These are phyloP conservation scores for Zaprionus ornatus DNA, from an alignment of 1,140 invertebrate species.

Conservation along the genomic window DNA sequence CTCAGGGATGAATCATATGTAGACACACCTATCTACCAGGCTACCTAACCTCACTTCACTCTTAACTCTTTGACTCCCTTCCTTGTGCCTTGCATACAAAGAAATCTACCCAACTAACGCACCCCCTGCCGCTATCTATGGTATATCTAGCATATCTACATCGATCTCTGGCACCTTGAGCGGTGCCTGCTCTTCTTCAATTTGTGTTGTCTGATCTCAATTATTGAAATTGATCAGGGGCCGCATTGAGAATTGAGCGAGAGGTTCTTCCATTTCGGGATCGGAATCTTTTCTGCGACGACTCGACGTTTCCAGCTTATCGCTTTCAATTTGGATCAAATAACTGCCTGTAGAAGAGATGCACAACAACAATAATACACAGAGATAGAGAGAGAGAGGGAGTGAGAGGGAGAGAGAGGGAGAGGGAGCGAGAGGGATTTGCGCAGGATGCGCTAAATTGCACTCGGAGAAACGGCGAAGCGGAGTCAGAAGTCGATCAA, in stretches of 20 bases:
- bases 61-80: too few relatives aligned
- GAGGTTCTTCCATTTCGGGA: background rate
- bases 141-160: background rate
- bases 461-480: conserved; percentile 55
- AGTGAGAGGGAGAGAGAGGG: background rate
- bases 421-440: background rate
- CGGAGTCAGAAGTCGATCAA: conserved; percentile 78
- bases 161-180: background rate
- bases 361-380: conserved; percentile 24
- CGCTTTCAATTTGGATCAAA: conserved; percentile 79
- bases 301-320: conserved; percentile 79
- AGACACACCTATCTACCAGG: too few relatives aligned
- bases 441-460: conserved; percentile 56
- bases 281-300: conserved; percentile 16
- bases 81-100: too few relatives aligned
- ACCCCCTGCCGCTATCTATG: background rate
- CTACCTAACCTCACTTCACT: too few relatives aligned
- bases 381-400: background rate
- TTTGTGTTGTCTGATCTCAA: background rate
- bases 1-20: too few relatives aligned
- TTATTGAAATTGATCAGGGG: background rate
- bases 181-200: background rate
- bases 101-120: too few relatives aligned
- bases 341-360: conserved; percentile 27
- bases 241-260: background rate